These are phyloP conservation scores for Diadophis punctatus DNA, from an alignment of 2,113 vertebrate species.

Conservation along the genomic window DNA sequence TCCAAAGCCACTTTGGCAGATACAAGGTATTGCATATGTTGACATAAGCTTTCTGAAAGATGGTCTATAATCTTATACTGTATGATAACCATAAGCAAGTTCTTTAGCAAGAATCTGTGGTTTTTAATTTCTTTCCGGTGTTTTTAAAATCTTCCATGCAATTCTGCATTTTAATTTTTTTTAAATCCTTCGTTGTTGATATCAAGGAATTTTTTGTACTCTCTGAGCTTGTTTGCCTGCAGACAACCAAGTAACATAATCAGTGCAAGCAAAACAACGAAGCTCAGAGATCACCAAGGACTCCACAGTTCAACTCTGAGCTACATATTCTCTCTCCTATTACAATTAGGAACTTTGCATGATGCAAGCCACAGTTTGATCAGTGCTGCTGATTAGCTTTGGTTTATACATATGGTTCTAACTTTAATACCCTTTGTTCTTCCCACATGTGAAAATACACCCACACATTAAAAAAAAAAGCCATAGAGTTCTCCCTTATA, in stretches of 20 bases:
- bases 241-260: not conserved
- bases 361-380: slow-evolving; percentile 57
- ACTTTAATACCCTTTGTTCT: slow-evolving; percentile 41
- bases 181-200: slow-evolving; percentile 37
- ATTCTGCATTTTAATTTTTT: slow-evolving; percentile 25
- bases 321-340: not conserved
- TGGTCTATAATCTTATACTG: not conserved
- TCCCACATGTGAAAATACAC: slow-evolving; percentile 7
- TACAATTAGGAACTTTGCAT: slow-evolving; percentile 6
- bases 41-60: not conserved
- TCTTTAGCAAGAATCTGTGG: slow-evolving; percentile 12
- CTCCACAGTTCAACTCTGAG: not conserved
- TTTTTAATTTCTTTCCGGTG: slow-evolving; percentile 35
- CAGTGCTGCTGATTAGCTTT: slow-evolving; percentile 31
- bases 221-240: not conserved
- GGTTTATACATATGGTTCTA: slow-evolving; percentile 38
- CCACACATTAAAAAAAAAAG: not conserved
- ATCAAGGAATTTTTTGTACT: slow-evolving; percentile 39
- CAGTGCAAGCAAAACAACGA: not conserved
- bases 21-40: not conserved
- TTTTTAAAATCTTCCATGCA: slow-evolving; percentile 34
- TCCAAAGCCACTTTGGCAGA: not conserved
- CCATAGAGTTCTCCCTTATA: slow-evolving; percentile 26
- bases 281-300: not conserved
- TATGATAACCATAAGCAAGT: not conserved